Percentiles rank a stretch among this genome's conserved stretches.
phyloP scores from a whole-genome alignment of 2,888 invertebrate genomes.

The Volucella bombylans region DNA sequence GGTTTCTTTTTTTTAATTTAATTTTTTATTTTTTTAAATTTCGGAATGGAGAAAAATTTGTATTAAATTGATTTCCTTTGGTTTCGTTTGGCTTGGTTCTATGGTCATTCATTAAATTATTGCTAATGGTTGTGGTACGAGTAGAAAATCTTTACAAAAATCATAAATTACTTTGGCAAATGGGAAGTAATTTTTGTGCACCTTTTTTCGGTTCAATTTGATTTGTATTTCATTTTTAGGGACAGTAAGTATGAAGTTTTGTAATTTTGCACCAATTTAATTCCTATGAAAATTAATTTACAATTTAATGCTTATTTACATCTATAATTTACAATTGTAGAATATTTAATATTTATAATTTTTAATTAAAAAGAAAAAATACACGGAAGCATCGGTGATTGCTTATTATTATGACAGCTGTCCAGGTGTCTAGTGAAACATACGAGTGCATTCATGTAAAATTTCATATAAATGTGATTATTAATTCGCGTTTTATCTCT shows the following conservation, averaged over 20 bases:
- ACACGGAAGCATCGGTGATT: too few species aligned
- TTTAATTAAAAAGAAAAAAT: too few species aligned
- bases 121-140: conserved; percentile 62
- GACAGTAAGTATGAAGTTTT: conserved; percentile 25
- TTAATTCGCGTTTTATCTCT: too few species aligned
- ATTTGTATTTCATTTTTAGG: conserved; percentile 7
- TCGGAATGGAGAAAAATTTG: conserved; percentile 55
- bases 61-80: conserved; percentile 20
- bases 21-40: conserved; percentile 28
- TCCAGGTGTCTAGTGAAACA: too few species aligned
- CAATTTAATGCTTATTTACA: background rate
- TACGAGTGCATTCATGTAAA: too few species aligned
- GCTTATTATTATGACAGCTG: too few species aligned
- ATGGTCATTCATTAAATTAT: conserved; percentile 33
- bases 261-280: conserved; percentile 15
- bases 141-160: background rate
- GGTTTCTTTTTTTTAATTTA: conserved; percentile 13
- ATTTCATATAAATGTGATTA: too few species aligned
- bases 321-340: too few species aligned
- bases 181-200: conserved; percentile 39
- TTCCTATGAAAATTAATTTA: background rate
- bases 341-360: too few species aligned
- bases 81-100: conserved; percentile 48
- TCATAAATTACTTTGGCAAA: background rate
- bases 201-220: conserved; percentile 7